Percentiles rank a stretch among this genome's conserved stretches.
Conservation (phyloP, 2,888 invertebrate species). For the Ischnus inquisitorius region DNA sequence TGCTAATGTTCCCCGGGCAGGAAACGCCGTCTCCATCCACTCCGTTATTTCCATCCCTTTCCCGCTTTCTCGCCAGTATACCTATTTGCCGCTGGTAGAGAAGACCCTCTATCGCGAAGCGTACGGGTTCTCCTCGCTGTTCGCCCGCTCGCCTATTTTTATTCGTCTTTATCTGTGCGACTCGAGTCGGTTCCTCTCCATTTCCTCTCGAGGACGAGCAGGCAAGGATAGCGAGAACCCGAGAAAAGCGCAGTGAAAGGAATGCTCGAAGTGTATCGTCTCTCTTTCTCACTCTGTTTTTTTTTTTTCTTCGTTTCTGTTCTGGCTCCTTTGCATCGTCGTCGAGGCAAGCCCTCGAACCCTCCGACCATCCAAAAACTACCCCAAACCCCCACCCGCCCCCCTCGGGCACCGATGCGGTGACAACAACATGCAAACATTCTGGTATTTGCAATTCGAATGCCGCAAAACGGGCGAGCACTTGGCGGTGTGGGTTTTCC, state of each 20-base stretch:
- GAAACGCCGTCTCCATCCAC: constrained; percentile 84
- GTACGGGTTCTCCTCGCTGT: constrained; percentile 27
- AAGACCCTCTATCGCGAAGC: constrained; percentile 43
- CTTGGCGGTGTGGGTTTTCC: constrained; percentile 64
- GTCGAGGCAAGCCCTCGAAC: constrained; percentile 67
- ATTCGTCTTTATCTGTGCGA: constrained; percentile 85
- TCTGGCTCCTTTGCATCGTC: constrained; percentile 63
- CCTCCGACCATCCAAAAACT: constrained; percentile 58
- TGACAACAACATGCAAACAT: constrained; percentile 86
- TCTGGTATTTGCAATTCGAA: constrained; percentile 86
- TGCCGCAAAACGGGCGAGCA: constrained; percentile 81
- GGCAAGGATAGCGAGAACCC: constrained; percentile 57
- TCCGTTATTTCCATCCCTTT: constrained; percentile 69
- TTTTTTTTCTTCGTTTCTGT: constrained; percentile 53
- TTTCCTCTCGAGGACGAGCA: constrained; percentile 83
- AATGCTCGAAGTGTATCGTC: constrained; percentile 68
- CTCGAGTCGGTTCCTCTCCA: constrained; percentile 85
- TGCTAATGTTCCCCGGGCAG: constrained; percentile 85
- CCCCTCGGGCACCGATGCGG: constrained; percentile 81
- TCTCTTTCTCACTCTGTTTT: constrained; percentile 59
- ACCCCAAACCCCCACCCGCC: constrained; percentile 67
- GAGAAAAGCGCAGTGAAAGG: constrained; percentile 46
- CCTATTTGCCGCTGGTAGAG: constrained; percentile 20
- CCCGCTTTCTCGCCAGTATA: constrained; percentile 33
- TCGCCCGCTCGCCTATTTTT: constrained; percentile 83